These are phyloP conservation scores for Mobula birostris DNA, from an alignment of 2,113 vertebrate genomes.

Conservation along the genomic window DNA sequence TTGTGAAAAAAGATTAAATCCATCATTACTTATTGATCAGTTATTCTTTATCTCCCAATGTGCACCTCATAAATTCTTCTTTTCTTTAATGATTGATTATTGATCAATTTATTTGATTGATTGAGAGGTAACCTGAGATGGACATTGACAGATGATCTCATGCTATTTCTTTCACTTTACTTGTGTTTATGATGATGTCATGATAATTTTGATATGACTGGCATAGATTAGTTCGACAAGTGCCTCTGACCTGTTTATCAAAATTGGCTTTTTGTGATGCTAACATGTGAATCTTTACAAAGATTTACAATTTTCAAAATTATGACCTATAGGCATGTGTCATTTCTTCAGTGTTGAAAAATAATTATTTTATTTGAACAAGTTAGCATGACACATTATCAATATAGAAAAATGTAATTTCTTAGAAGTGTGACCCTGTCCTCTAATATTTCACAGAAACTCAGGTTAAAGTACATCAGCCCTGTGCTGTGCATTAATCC, in stretches of 20 bases:
- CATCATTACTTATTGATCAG: slow-evolving; percentile 60
- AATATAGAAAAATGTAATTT: not conserved
- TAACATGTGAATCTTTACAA: slow-evolving; percentile 6
- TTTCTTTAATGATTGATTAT: slow-evolving; percentile 63
- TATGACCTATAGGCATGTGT: slow-evolving; percentile 15
- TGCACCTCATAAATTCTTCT: slow-evolving; percentile 53
- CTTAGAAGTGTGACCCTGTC: not conserved
- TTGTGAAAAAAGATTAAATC: slow-evolving; percentile 57
- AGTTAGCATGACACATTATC: slow-evolving; percentile 43
- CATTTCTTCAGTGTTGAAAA: slow-evolving; percentile 40
- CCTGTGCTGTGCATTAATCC: slow-evolving; percentile 61
- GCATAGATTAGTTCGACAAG: slow-evolving; percentile 52
- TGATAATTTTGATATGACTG: slow-evolving; percentile 52
- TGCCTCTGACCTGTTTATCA: slow-evolving; percentile 55
- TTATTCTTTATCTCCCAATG: slow-evolving; percentile 59
- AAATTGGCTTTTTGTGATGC: slow-evolving; percentile 39
- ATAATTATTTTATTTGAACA: slow-evolving; percentile 40
- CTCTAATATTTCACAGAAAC: not conserved
- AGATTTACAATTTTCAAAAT: slow-evolving; percentile 2
- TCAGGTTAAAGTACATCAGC: slow-evolving; percentile 47
- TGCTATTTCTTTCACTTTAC: slow-evolving; percentile 60
- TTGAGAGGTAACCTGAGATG: slow-evolving; percentile 66
- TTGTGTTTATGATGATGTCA: slow-evolving; percentile 66
- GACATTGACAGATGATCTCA: slow-evolving; percentile 75
- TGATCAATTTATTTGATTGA: slow-evolving; percentile 73